Evolutionary conservation across 2,113 vertebrate genomes (phyloP).

Genomic region (Bostrychus sinensis): DNA sequence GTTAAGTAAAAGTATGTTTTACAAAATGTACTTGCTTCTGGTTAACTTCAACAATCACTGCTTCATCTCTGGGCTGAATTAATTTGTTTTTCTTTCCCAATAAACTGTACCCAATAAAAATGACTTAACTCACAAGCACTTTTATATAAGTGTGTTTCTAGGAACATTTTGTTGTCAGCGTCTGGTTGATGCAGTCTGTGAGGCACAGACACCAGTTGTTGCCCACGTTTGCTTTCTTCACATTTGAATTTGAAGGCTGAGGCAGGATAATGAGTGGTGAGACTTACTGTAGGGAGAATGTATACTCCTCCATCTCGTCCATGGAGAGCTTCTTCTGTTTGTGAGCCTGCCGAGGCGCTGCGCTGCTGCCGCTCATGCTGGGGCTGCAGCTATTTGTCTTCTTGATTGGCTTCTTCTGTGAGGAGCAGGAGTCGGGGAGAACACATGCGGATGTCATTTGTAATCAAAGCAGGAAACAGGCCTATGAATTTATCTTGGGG

Average conservation of each 20-base stretch:
- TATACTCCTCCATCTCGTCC: conserved; percentile 79
- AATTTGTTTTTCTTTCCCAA: no score
- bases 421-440: conserved; percentile 71
- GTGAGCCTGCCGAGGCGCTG: conserved; percentile 60
- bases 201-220: conserved; percentile 29
- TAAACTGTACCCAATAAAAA: not conserved
- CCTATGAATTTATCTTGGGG: conserved; percentile 77
- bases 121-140: not conserved
- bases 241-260: conserved; percentile 36
- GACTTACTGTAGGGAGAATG: conserved; percentile 81
- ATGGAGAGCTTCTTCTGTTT: conserved; percentile 65
- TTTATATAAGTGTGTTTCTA: conserved; percentile 22
- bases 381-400: conserved; percentile 74
- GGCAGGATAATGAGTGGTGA: conserved; percentile 51
- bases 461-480: conserved; percentile 80
- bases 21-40: not conserved
- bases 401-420: conserved; percentile 81
- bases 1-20: not conserved
- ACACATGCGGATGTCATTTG: conserved; percentile 77
- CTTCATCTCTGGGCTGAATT: no score
- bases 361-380: conserved; percentile 66
- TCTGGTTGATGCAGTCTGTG: conserved; percentile 27
- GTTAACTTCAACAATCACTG: no score
- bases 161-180: conserved; percentile 16
- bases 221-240: conserved; percentile 13